Evolutionary conservation across 1,140 invertebrate species (phyloP), one percentile per base, ranked within the genome.

Genomic region (Sycophaga agraensis): DNA sequence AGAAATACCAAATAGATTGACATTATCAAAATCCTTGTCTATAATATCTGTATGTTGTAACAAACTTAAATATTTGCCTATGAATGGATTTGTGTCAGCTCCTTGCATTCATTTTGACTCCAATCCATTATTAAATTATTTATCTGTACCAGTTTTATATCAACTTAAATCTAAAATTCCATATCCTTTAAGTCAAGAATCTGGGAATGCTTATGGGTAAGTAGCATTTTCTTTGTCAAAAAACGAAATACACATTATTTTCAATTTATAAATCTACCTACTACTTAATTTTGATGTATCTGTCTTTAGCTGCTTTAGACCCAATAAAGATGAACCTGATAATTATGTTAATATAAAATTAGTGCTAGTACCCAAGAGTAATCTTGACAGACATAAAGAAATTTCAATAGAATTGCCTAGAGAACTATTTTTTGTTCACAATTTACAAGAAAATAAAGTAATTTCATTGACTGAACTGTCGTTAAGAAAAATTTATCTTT

Each of bases 1-100:
- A 58, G 76, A 77, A 65, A 56, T 78, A 28, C 75, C 76, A 28
- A 78, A 75, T 49, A 70, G 74, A 53, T 64, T 78, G 21, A 76
- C 74, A 14, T 16, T 72, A 5, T 68, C 73, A 17, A 65, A 66
- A n/a, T 50, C 65, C n/a, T 51, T 78, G 19, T 46, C 61, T 37
- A 45, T 67, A 14, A 66, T 77, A 28, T 78, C 76, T n/a, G 68
- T 75, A 7, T 71, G 74, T 48, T 74, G 69, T 16, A 78, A 77
- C 57, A 77, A 69, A 69, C 72, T 78, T 37, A 70, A 54, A 43
- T 72, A 76, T 69, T 70, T 78, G 57, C 76, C 76, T 22, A 43
- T 74, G 22, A 78, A 76, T 60, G 75, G 68, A 56, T 78, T 78
- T 65, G n/a, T 73, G 16, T 75, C 76, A 8, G 49, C 65, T 39